Evolutionary conservation across 2,113 vertebrate genomes (phyloP), one percentile per base, ranked within the genome.

Genomic region (Sula dactylatra): DNA sequence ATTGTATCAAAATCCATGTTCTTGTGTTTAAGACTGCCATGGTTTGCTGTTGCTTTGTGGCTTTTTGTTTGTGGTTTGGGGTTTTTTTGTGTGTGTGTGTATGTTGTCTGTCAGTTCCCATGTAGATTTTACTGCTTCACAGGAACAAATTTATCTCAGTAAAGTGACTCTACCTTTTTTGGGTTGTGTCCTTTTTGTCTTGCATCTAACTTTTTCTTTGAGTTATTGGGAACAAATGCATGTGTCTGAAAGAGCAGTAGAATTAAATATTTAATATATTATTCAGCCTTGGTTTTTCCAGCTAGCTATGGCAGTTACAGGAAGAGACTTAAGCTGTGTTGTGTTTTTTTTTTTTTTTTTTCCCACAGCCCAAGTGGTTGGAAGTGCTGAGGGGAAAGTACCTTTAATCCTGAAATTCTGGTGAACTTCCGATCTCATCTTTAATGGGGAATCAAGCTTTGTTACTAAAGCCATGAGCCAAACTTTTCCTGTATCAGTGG

Each of bases 1-100:
- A 0, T 38, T 50, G 31, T 72, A 29, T 76, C 3, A 2, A 77
- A 62, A 50, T 61, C 47, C 18, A 4, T 2, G 1, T n/a, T 86
- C 4, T 32, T 90, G 40, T 80, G 26, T 88, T 88, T 62, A 42
- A 61, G 66, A 49, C 22, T 74, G 21, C 19, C 4, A 5, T 20
- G 11, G 55, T 16, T 52, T 91, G 45, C 62, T 89, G 29, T 73
- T 87, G 44, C 26, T 42, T 64, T 92, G 36, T 82, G 58, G 58
- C 0, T 9, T 62, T 38, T 56, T 62, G 4, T 21, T 69, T 55
- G 12, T 19, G 17, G 29, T 4, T 64, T 38, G 40, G 8, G 20
- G 1, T 25, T 34, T 18, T 40, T 25, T 21, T 22, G 10, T 24
- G 6, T 59, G 21, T 61, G 7, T 20, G 6, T 73, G 44, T 45